These are phyloP conservation scores for Thumatha senex DNA, from an alignment of 2,888 invertebrate genomes.

Conservation along the genomic window DNA sequence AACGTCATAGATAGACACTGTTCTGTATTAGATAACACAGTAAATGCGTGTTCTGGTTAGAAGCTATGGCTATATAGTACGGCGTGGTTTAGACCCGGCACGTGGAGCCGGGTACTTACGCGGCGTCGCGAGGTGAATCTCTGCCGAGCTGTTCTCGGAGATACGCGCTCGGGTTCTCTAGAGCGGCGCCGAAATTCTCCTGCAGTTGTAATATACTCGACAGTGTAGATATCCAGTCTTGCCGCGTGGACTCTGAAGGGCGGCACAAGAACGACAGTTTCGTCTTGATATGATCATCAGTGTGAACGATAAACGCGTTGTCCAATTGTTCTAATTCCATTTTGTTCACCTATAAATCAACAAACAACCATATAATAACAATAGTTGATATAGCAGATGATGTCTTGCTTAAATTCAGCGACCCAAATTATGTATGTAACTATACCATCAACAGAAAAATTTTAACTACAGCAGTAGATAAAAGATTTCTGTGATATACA, in stretches of 20 bases:
- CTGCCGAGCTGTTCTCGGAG: conserved; percentile 63
- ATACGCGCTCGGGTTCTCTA: conserved; percentile 94
- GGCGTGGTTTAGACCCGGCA: conserved; percentile 6
- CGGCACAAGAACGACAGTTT: conserved; percentile 91
- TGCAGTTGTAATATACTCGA: conserved; percentile 95
- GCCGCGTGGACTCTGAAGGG: conserved; percentile 88
- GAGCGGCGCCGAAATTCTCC: conserved; percentile 95
- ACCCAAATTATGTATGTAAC: too few relatives aligned
- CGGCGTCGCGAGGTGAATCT: conserved; percentile 56
- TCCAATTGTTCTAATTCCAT: conserved; percentile 90
- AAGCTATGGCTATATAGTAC: background rate
- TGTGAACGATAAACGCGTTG: conserved; percentile 78
- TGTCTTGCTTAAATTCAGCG: too few relatives aligned
- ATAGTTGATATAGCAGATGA: too few relatives aligned
- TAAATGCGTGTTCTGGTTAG: background rate
- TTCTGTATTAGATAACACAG: background rate
- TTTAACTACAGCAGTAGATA: too few relatives aligned
- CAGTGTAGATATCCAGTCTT: conserved; percentile 94
- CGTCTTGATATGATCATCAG: conserved; percentile 91
- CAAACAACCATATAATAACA: background rate
- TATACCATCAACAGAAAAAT: too few relatives aligned
- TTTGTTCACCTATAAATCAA: conserved; percentile 93
- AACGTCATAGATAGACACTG: background rate
- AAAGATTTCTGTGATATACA: too few relatives aligned
- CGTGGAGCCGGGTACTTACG: conserved; percentile 57